Base-by-base conservation (phyloP, 2,113 vertebrate species). In the Albula goreensis region DNA sequence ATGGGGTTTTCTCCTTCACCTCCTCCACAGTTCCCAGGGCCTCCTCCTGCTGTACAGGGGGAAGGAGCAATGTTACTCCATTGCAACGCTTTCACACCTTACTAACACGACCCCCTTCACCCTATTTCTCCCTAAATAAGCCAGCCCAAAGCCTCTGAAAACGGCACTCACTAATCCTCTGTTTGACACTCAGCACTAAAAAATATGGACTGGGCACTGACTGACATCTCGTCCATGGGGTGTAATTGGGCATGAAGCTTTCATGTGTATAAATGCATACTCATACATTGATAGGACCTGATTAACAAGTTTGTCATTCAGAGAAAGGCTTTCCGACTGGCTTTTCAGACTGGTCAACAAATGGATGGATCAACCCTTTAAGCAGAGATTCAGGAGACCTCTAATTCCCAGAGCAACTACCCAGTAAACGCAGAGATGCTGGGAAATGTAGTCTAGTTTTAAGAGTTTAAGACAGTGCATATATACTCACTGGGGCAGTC, bases 31-130 rank as follows among this genome's bases (percentile, higher is more conserved):
- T 19, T 60, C 56, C 17, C 87, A 90, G 91, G 53, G 53, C 60
- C 60, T 83, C 70, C 3, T 83, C 83, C 90, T 89, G 89, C 87
- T 90, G 91, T 90, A 2, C 70, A 22, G 70, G n/a, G 5, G 5
- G 5, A n/a, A 22, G 70, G n/a, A 74, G 70, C 70, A 8, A 22
- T 9, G 70, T 74, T 74, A 74, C n/a, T 22, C 70, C 22, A 0
- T 9, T n/a, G 7, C 70, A 15, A 66, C 22, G 19, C 53, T 12
- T 22, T 19, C 60, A 9, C 2, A 66, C 60, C 4, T 22, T 41
- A 41, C 60, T 13, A 15, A 22, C 60, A 3, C 60, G 3, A 15
- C 19, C 60, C 60, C 17, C 60, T 19, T 22, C 60, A 5, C 60
- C 22, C 60, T 66, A 15, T 4, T 66, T 13, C 9, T 19, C 60